Base-by-base conservation (phyloP, 2,888 invertebrate species). In the Cheilosia scutellata region DNA sequence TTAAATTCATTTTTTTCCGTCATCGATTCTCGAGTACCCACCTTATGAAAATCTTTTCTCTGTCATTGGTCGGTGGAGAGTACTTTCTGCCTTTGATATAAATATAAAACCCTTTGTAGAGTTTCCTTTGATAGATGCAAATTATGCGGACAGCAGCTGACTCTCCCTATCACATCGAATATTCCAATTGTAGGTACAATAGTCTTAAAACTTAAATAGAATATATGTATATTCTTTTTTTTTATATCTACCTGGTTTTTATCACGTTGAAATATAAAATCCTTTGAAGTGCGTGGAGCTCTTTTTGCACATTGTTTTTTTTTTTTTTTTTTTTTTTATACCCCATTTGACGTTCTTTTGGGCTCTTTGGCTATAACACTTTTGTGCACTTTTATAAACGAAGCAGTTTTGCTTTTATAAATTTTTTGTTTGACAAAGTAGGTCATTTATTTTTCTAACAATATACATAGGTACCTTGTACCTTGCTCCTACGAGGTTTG, bases 391-490 rank as follows among this genome's bases (percentile, higher is more conserved):
- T 68, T 63, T 72, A 86, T 86, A 57, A 68, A 72, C 66, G 74
- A 51, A 29, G 25, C 11, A 27, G 3, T 51, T 51, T 51, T 25
- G 5, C 5, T 51, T 51, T 51, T 25, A 16, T 25, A 25, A 7
- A 47, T 44, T n/a, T 55, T 57, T 62, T 33, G 70, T 72, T 51
- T 55, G 42, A 58, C 47, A 62, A 82, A 86, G 42, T 86, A 66
- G 86, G 86, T 86, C 82, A 86, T 86, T 82, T 82, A 33, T 79
- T 51, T 71, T 71, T 82, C 86, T 86, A 82, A 86, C 77, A 72
- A 55, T 82, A 13, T 25, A 27, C 5, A 47, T 16, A 47, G 16
- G 20, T 2, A 16, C 40, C 1, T 47, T n/a, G n/a, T n/a, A n/a
- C 9, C 37, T 84, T 29, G 4, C 4, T 29, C 29, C 29, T 29